Percentiles rank a stretch among this genome's conserved stretches.
Conservation (phyloP, 2,888 invertebrate species). For the Eucriotettix oculatus region DNA sequence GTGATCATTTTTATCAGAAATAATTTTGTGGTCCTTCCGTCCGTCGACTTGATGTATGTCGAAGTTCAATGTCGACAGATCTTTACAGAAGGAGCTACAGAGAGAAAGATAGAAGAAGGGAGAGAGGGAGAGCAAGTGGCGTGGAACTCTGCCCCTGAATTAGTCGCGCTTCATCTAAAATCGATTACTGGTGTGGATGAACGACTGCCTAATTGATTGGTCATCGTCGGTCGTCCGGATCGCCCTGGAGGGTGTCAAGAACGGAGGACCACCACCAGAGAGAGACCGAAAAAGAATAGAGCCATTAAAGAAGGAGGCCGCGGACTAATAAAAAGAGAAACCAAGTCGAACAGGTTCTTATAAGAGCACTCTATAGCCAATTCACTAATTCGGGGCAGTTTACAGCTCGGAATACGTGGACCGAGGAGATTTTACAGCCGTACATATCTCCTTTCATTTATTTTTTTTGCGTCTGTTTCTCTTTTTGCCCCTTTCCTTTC, state of each 20-base stretch:
- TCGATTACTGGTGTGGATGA: neutral
- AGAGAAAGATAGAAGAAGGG: neutral
- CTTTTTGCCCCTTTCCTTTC: neutral
- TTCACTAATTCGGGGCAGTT: neutral
- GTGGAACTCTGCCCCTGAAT: neutral
- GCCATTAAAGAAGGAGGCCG: neutral
- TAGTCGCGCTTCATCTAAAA: neutral
- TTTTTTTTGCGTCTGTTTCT: neutral
- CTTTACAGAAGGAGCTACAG: neutral
- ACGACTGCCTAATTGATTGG: neutral
- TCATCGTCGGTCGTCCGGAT: neutral
- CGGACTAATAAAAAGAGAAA: neutral
- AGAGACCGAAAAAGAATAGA: neutral
- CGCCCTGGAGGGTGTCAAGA: neutral
- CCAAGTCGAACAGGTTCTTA: neutral
- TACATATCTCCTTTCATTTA: neutral
- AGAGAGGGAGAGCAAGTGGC: neutral
- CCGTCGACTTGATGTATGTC: too few relatives aligned
- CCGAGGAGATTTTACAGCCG: neutral
- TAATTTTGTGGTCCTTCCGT: too few relatives aligned
- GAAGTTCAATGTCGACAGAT: neutral
- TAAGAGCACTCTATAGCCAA: neutral
- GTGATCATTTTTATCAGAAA: too few relatives aligned
- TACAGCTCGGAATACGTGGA: neutral
- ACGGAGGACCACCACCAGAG: neutral